Base-by-base conservation (phyloP, 2,797 vertebrate species). In the Acrocephalus scirpaceus region DNA sequence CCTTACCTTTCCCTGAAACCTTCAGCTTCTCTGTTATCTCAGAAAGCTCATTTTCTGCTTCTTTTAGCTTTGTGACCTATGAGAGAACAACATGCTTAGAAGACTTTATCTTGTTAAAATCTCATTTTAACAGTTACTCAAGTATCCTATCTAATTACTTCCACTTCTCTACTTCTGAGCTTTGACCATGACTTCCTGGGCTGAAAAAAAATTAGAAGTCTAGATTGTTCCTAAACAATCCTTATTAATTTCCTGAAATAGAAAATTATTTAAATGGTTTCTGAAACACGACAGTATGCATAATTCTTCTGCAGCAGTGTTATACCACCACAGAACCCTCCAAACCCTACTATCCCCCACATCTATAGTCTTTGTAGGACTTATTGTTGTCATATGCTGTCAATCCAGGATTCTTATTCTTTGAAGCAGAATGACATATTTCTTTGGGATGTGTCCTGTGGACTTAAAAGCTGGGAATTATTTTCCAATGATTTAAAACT, bases 1-100 rank as follows among this genome's bases (percentile, higher is more conserved):
- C 13, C 97, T 98, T 97, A 99, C 99, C 98, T 98, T 97, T 98
- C 23, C 95, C 98, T 51, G 98, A 98, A 69, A 97, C 90, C 76
- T 95, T 98, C 67, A 99, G 98, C 88, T 98, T 99, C 71, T 98
- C 98, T 84, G 99, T 98, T 51, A 99, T 98, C 50, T 98, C 98
- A 67, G 97, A 95, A 77, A 99, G 97, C 82, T 99, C 99, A 84
- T 96, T 98, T 97, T 99, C 99, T 96, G 99, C 98, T 90, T 97
- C 97, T 12, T 98, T 98, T 93, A 99, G 97, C 95, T 99, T 99
- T 95, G 92, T 96, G 91, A 99, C 98, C 99, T 99, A 61, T 23
- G 70, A 45, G 75, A 95, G 82, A 96, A 85, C 38, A 77, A 93
- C 26, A 93, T 0, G 3, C 12, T 95, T 91, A 94, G 29, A 78